phyloP scores from a whole-genome alignment of 2,113 vertebrate genomes.

The Apteryx mantelli region DNA sequence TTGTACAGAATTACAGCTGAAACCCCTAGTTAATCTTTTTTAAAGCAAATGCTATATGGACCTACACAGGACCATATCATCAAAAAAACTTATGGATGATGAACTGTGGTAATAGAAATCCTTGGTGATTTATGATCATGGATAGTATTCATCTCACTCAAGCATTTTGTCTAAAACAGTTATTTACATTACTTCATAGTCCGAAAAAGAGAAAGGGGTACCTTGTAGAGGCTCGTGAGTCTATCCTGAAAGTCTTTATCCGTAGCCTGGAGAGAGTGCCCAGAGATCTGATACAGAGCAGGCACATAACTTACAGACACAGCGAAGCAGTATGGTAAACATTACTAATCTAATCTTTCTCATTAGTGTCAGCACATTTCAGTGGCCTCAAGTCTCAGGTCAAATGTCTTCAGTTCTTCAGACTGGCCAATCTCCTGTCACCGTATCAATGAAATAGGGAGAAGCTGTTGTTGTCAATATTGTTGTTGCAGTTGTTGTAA shows the following conservation, averaged over 20 bases:
- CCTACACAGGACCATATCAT: no score
- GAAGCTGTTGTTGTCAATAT: background rate
- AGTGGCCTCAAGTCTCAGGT: accelerated
- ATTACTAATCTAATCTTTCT: background rate
- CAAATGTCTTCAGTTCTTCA: background rate
- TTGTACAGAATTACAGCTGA: background rate
- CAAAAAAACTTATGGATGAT: background rate
- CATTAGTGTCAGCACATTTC: accelerated
- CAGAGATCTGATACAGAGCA: background rate
- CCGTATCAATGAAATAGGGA: accelerated
- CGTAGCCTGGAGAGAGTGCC: background rate
- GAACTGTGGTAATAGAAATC: background rate
- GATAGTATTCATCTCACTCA: background rate
- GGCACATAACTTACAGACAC: accelerated
- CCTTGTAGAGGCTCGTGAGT: background rate
- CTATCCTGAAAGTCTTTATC: background rate
- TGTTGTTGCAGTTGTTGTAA: background rate
- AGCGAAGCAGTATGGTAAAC: background rate
- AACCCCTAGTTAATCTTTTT: background rate
- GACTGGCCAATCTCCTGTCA: background rate
- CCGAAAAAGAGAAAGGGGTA: background rate
- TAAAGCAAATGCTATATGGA: background rate
- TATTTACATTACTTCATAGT: background rate
- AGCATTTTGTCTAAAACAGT: background rate
- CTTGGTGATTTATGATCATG: background rate